Base-by-base conservation (phyloP, 2,797 vertebrate species). In the Esox masquinongy region DNA sequence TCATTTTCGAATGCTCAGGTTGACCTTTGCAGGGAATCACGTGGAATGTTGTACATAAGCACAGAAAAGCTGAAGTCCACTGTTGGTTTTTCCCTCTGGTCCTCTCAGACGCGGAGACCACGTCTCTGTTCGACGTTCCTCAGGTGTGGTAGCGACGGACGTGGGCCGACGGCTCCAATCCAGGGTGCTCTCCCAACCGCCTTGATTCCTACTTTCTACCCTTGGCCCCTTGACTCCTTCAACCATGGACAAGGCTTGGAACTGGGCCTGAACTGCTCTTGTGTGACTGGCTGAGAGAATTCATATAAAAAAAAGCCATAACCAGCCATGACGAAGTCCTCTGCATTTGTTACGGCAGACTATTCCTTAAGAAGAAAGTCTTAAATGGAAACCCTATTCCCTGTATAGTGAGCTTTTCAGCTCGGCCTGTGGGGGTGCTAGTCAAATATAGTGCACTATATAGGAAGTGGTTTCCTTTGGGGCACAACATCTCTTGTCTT, bases 111-210 rank as follows among this genome's bases (percentile, higher is more conserved):
- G 50, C 75, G 24, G 86, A 87, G 72, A 87, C 90, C 0, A 77
- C 83, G 0, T 74, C 92, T 0, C 86, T 94, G 78, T 95, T 94
- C 0, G 93, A 94, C 31, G 93, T 94, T 59, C 93, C 94, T 59
- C 91, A 93, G 8, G 92, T 93, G 4, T 95, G 93, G 94, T 95
- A 94, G 90, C 84, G n/a, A 71, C 9, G 75, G 78, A 67, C 70
- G 72, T 31, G 51, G 70, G 56, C n/a, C 17, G 14, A 24, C 0
- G 19, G 17, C 29, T 36, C 8, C 24, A 31, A n/a, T 3, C 73
- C 31, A 9, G n/a, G 64, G 68, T 34, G 5, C 71, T 56, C 63
- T 75, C 74, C 59, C 61, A 12, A 50, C 9, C 64, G 53, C 77
- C 74, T 61, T 74, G 74, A 69, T 72, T 31, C 64, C 53, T 43